Conservation (phyloP, 2,113 vertebrate genomes). For the Anolis sagrei region DNA sequence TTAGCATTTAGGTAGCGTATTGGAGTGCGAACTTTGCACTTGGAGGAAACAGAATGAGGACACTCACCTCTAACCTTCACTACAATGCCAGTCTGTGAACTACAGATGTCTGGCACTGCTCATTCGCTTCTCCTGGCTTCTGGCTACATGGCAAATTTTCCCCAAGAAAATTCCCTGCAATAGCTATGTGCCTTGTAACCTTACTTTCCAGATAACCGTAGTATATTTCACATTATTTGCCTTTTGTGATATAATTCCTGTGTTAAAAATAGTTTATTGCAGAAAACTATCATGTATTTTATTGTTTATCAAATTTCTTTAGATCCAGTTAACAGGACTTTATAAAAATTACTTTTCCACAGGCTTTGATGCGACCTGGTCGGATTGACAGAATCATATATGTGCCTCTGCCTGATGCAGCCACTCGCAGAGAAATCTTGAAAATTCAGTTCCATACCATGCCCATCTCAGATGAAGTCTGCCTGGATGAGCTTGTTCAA, state of each 20-base stretch:
- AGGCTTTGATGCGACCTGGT: slow-evolving; percentile 97
- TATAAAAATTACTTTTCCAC: neutral
- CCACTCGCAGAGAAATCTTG: slow-evolving; percentile 89
- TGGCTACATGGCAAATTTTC: too few relatives aligned
- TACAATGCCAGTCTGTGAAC: too few relatives aligned
- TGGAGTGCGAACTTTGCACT: too few relatives aligned
- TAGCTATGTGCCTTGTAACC: too few relatives aligned
- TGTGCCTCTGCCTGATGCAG: slow-evolving; percentile 89
- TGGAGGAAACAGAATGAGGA: too few relatives aligned
- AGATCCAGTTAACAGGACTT: neutral
- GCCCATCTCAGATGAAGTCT: slow-evolving; percentile 82
- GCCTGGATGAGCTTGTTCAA: slow-evolving; percentile 81
- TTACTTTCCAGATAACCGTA: too few relatives aligned
- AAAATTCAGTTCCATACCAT: slow-evolving; percentile 85
- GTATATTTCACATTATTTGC: too few relatives aligned
- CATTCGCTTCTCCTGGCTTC: too few relatives aligned
- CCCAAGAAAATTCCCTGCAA: too few relatives aligned
- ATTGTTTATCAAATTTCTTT: neutral
- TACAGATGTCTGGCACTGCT: too few relatives aligned
- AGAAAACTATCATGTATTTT: neutral
- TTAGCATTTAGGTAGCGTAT: too few relatives aligned
- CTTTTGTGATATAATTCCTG: neutral
- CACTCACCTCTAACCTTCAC: too few relatives aligned
- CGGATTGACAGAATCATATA: slow-evolving; percentile 94
- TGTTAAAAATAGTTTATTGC: slow-evolving; percentile 17